Conservation (phyloP, 2,797 vertebrate genomes). For the Apogon talboti region DNA sequence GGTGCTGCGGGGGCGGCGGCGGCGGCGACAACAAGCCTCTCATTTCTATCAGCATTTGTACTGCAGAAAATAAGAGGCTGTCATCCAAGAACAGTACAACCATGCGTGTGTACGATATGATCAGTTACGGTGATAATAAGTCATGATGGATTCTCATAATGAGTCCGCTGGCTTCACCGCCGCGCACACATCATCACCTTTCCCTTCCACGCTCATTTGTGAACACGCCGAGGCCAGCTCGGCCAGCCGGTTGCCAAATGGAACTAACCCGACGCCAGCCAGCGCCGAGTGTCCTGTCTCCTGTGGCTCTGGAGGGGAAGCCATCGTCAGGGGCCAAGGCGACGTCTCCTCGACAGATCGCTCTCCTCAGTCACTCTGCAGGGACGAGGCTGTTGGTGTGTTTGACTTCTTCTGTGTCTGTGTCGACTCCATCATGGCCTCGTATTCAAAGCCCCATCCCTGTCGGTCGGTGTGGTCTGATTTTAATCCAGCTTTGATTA, state of each 20-base stretch:
- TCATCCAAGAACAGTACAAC: slow-evolving; percentile 48
- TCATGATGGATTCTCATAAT: slow-evolving; percentile 68
- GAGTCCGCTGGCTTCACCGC: slow-evolving; percentile 49
- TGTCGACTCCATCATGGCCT: neutral
- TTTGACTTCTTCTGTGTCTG: slow-evolving; percentile 20
- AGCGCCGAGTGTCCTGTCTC: slow-evolving; percentile 64
- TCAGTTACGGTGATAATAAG: slow-evolving; percentile 65
- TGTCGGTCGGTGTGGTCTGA: too few relatives aligned
- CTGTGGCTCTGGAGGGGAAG: slow-evolving; percentile 71
- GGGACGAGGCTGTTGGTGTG: slow-evolving; percentile 40
- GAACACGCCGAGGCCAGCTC: slow-evolving; percentile 59
- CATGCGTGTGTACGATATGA: slow-evolving; percentile 35
- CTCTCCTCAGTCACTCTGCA: slow-evolving; percentile 63
- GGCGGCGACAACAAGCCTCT: slow-evolving; percentile 50
- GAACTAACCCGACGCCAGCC: slow-evolving; percentile 67
- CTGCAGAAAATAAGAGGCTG: slow-evolving; percentile 59
- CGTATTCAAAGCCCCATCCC: too few relatives aligned
- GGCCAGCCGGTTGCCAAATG: slow-evolving; percentile 67
- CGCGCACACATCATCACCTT: slow-evolving; percentile 64
- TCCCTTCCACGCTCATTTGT: slow-evolving; percentile 58
- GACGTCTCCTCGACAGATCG: slow-evolving; percentile 62
- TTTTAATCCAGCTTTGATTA: too few relatives aligned
- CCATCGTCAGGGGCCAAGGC: slow-evolving; percentile 72
- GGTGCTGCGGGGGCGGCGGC: slow-evolving; percentile 21
- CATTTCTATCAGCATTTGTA: slow-evolving; percentile 51